These are phyloP conservation scores for Drosophila lacertosa DNA, from an alignment of 1,140 invertebrate genomes.

Conservation along the genomic window DNA sequence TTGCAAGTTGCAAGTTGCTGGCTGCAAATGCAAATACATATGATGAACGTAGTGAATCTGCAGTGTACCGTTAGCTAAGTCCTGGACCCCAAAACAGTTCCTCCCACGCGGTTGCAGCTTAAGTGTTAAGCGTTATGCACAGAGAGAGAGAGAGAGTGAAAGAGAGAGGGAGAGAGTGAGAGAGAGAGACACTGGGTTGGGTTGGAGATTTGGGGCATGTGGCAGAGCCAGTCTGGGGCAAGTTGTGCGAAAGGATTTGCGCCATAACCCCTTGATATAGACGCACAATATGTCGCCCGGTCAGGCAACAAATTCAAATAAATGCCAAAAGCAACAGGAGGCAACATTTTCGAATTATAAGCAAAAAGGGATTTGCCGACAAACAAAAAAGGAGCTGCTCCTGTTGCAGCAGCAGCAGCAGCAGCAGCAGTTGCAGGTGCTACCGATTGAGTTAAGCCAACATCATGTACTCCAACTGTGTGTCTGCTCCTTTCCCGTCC, in stretches of 20 bases:
- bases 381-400: slow-evolving; percentile 37
- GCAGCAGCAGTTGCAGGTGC: slow-evolving; percentile 61
- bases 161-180: slow-evolving; percentile 4
- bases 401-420: slow-evolving; percentile 22
- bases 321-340: slow-evolving; percentile 77
- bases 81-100: background rate
- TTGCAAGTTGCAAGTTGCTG: too few species aligned
- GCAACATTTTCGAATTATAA: slow-evolving; percentile 80
- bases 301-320: slow-evolving; percentile 79
- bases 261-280: slow-evolving; percentile 39
- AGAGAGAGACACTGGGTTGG: too few species aligned
- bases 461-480: slow-evolving; percentile 55
- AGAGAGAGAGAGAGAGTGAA: slow-evolving; percentile 28
- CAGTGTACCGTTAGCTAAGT: slow-evolving; percentile 8
- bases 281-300: slow-evolving; percentile 58
- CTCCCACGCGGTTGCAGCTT: slow-evolving; percentile 73
- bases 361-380: slow-evolving; percentile 75
- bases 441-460: slow-evolving; percentile 79
- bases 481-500: background rate
- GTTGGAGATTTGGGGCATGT: slow-evolving; percentile 51
- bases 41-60: slow-evolving; percentile 23
- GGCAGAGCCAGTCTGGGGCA: slow-evolving; percentile 49
- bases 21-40: slow-evolving; percentile 18
- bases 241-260: slow-evolving; percentile 65
- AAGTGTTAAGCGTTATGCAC: slow-evolving; percentile 82